A percentile compares a stretch with the other conserved stretches of the same genome.
These are phyloP conservation scores for Chelmon rostratus DNA, from an alignment of 2,797 vertebrate species.

Conservation along the genomic window DNA sequence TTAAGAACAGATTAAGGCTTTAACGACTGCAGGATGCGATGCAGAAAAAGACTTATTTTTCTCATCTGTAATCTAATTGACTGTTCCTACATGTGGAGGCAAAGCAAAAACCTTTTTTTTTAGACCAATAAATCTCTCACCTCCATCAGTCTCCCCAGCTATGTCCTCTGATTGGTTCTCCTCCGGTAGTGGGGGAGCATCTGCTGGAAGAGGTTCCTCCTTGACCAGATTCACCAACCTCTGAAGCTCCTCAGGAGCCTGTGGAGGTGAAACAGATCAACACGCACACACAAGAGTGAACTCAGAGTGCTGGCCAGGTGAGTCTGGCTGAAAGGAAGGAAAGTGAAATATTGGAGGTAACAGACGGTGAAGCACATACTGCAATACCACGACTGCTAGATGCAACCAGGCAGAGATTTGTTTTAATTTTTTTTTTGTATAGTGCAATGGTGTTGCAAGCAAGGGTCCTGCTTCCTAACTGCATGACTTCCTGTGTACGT, in stretches of 20 bases:
- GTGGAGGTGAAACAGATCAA: constrained; percentile 16
- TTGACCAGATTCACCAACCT: constrained; percentile 79
- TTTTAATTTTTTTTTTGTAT: no score
- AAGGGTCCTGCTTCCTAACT: no score
- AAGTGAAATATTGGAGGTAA: no score
- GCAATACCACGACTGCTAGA: no score
- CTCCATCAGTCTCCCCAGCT: constrained; percentile 55
- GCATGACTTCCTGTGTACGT: no score
- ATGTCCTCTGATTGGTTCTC: constrained; percentile 42
- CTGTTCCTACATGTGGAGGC: background rate
- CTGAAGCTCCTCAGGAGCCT: constrained; percentile 82
- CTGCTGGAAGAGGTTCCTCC: constrained; percentile 75
- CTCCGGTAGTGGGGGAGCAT: constrained; percentile 77
- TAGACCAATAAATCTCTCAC: constrained; percentile 42
- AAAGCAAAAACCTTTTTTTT: background rate
- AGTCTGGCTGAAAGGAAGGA: no score
- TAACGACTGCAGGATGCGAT: no score
- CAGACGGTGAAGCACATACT: no score
- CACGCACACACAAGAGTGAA: no score
- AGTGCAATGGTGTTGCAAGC: no score
- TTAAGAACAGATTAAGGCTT: background rate
- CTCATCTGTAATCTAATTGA: background rate
- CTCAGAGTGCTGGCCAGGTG: no score
- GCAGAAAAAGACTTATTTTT: background rate
- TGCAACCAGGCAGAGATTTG: no score